Evolutionary conservation across 2,888 invertebrate species (phyloP).

Genomic region (Endotricha flammealis): DNA sequence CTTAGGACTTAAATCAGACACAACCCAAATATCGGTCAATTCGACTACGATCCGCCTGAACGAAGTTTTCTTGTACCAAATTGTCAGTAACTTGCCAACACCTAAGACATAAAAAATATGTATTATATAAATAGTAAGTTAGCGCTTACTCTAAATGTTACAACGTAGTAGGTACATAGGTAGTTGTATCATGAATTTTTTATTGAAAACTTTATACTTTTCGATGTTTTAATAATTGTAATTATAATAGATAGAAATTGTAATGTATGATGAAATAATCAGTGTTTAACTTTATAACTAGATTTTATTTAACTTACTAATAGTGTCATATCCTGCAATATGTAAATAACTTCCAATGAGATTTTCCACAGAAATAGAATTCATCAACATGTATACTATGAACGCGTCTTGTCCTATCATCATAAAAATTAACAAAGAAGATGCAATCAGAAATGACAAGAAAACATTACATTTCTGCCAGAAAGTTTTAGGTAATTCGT

Average conservation of each 20-base stretch:
- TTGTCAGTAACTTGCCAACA: constrained; percentile 47
- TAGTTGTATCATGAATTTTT: no score
- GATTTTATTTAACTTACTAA: no score
- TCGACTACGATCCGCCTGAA: constrained; percentile 51
- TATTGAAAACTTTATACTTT: no score
- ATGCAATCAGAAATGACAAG: constrained; percentile 10
- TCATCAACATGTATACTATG: constrained; percentile 34
- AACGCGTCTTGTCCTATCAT: constrained; percentile 41
- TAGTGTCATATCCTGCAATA: constrained; percentile 52
- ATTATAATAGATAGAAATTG: no score
- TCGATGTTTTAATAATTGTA: no score
- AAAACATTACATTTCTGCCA: constrained; percentile 9
- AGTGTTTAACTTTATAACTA: no score
- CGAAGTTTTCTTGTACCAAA: constrained; percentile 49
- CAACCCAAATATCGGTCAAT: constrained; percentile 54
- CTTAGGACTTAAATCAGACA: constrained; percentile 33
- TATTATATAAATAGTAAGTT: no score
- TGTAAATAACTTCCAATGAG: constrained; percentile 49
- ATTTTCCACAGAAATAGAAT: constrained; percentile 41
- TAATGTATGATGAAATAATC: no score
- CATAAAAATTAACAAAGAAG: constrained; percentile 35
- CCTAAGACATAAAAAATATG: no score
- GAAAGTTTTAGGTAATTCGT: constrained; percentile 9
- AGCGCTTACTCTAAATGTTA: no score
- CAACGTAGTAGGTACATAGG: no score